Conservation (phyloP, 2,113 vertebrate genomes). For the Sterna hirundo region DNA sequence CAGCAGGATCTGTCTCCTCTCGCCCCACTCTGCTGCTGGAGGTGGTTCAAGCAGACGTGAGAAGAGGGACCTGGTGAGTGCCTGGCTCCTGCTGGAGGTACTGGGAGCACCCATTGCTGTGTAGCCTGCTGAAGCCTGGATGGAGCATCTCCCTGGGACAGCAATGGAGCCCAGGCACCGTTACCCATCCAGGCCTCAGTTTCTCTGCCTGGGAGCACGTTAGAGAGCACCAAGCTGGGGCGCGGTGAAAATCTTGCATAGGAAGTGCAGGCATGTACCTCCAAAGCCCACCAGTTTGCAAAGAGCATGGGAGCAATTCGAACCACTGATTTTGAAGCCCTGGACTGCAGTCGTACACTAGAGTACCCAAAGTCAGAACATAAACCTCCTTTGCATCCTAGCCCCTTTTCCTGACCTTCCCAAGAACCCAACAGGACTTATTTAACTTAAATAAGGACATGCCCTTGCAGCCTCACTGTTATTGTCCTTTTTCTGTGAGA, state of each 20-base stretch:
- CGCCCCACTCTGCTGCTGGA: background rate
- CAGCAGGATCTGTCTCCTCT: background rate
- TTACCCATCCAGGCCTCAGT: background rate
- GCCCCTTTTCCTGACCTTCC: background rate
- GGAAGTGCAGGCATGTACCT: background rate
- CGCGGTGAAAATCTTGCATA: background rate
- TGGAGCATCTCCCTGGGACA: background rate
- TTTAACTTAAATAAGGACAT: background rate
- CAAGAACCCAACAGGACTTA: background rate
- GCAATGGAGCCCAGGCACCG: background rate
- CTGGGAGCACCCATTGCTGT: background rate
- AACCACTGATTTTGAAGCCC: background rate
- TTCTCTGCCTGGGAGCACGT: background rate
- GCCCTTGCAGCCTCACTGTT: background rate
- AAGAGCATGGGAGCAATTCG: background rate
- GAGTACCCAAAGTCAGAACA: background rate
- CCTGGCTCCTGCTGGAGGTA: background rate
- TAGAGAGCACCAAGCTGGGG: background rate
- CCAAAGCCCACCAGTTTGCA: background rate
- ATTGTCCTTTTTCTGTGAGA: background rate
- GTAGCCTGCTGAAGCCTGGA: background rate
- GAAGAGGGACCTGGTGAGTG: background rate
- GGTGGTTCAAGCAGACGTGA: background rate
- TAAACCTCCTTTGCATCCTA: background rate
- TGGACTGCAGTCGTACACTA: background rate